phyloP scores from a whole-genome alignment of 2,797 vertebrate species.

The Chlorospingus semifuscus region DNA sequence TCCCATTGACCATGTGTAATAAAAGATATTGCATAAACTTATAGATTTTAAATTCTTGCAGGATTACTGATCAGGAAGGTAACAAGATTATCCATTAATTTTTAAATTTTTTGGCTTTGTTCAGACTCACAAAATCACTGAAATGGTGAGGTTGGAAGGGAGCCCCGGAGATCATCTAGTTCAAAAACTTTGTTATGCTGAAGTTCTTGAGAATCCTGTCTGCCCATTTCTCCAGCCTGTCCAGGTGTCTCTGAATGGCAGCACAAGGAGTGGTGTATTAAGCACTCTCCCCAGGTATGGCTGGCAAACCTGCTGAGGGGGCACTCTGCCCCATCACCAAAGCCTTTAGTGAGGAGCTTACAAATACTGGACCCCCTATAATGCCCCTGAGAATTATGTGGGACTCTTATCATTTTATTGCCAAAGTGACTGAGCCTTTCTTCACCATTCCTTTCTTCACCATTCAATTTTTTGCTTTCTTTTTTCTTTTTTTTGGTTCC shows the following conservation, averaged over 20 bases:
- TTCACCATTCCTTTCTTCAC: background rate
- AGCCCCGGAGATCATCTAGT: background rate
- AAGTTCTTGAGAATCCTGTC: background rate
- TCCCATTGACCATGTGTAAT: background rate
- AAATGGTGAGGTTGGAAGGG: background rate
- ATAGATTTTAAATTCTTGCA: background rate
- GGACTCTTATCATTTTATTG: background rate
- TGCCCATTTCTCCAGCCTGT: background rate
- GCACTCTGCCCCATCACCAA: background rate
- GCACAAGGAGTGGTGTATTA: background rate
- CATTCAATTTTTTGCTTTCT: accelerated
- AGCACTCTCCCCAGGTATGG: too few relatives aligned
- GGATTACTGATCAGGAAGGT: background rate
- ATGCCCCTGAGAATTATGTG: background rate
- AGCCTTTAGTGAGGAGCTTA: background rate
- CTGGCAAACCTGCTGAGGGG: background rate
- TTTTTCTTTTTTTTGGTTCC: accelerated
- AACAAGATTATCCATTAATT: background rate
- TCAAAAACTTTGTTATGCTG: background rate
- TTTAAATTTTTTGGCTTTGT: background rate
- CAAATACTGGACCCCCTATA: background rate
- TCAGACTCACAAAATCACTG: background rate
- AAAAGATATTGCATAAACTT: background rate
- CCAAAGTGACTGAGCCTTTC: background rate
- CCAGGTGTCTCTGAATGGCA: background rate